Base-by-base conservation (phyloP, 2,797 vertebrate species). In the Cirrhinus mrigala region DNA sequence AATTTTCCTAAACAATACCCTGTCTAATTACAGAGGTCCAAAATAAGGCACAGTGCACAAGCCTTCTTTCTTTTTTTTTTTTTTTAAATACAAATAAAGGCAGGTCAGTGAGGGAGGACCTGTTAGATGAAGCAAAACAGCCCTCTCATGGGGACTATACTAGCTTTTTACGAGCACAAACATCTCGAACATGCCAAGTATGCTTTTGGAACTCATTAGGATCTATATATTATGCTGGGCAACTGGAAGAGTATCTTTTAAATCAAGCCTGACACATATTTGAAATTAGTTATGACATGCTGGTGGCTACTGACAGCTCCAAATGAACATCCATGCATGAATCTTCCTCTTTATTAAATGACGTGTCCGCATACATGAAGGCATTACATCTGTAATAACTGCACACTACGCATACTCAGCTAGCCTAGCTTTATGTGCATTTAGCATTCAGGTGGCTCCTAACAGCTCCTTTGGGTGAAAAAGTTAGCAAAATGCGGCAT, bases 371-470 rank as follows among this genome's bases (percentile, higher is more conserved):
- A 78, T 54, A 29, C 33, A 46, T 78, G 70, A 75, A 52, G 50
- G 74, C 62, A 56, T n/a, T 46, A 20, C 48, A 58, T 69, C 62
- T 78, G 64, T 84, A 69, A 70, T 84, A 84, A 69, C 82, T 48
- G 52, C 68, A 84, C 58, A 79, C 83, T 60, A 84, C 82, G 75
- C 52, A 79, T 79, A 48, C 83, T 79, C 52, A 48, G 74, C 75
- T 78, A 84, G 83, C 83, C 18, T 84, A 79, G 75, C 74, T 70
- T 71, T 48, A 18, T 50, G 50, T 70, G 24, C 24, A 46, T 79
- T 84, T 84, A 70, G 75, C 83, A 79, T 79, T 70, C 83, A 79
- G 64, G 83, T 71, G 64, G 75, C 40, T 79, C 64, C 15, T 58
- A 71, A 78, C 48, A 58, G 66, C 37, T 69, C 48, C 18, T 84